Evolutionary conservation across 2,797 vertebrate genomes (phyloP), one percentile per base, ranked within the genome.

Genomic region (Halcyon badia): DNA sequence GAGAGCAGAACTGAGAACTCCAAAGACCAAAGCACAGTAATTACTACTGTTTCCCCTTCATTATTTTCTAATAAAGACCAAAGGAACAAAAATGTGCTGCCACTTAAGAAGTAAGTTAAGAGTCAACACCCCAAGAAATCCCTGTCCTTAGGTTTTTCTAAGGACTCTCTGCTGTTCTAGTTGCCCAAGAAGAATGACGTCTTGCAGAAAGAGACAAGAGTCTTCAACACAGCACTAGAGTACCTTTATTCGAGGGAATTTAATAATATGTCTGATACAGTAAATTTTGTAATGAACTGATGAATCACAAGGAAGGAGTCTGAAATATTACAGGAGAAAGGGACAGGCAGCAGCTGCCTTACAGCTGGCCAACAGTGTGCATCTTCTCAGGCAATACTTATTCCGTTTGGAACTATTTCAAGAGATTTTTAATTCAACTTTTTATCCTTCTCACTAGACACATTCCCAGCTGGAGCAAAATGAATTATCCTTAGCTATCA

Each of bases 401-500:
- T 60, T 82, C 48, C 35, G 65, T 62, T 94, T 69, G 39, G 57
- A 82, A 42, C 30, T 68, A 16, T 57, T 87, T 92, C 30, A 35
- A 57, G 49, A 70, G 44, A 28, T 73, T 68, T 94, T 95, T 81
- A 93, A 96, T 90, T 57, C 72, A 92, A 49, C n/a, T 49, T 73
- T 83, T 87, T 87, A 37, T 52, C 51, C 70, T 94, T 96, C 89
- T 64, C 89, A 84, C 61, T 84, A 87, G 42, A 62, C n/a, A 8
- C 1, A 0, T 57, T 95, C 80, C 60, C 26, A 13, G 66, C 65
- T 84, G 48, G 64, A 95, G 64, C 16, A 80, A 87, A 91, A 84
- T 33, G 25, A 96, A 94, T 94, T 93, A 80, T 78, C 51, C 61
- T 64, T 71, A 73, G 76, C 65, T 78, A 94, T 76, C 89, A 89